Conservation (phyloP, 2,113 vertebrate species). For the Axis porcinus region DNA sequence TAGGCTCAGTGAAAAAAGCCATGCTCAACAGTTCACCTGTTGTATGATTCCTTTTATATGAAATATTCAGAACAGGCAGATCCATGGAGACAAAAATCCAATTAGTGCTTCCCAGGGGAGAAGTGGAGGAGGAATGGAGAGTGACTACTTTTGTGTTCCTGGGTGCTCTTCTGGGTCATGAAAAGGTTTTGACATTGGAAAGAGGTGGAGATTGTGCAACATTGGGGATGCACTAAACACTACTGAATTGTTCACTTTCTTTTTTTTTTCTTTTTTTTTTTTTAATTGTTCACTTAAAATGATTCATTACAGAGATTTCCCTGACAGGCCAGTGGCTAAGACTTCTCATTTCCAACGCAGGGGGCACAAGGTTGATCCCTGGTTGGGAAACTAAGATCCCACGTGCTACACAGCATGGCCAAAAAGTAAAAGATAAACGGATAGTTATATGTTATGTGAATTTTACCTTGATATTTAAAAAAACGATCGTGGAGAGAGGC, state of each 20-base stretch:
- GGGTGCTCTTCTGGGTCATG: not conserved
- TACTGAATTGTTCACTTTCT: not conserved
- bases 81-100: not conserved
- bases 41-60: not conserved
- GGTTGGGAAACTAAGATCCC: not conserved
- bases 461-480: not conserved
- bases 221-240: not conserved
- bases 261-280: too few relatives aligned
- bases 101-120: not conserved
- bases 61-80: not conserved
- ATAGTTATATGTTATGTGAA: not conserved
- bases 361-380: not conserved
- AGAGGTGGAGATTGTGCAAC: not conserved
- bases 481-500: not conserved
- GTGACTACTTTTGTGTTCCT: not conserved
- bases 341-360: not conserved
- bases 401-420: not conserved
- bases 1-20: not conserved
- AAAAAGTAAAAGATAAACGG: rapidly evolving
- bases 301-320: not conserved
- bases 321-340: not conserved
- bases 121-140: not conserved
- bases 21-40: not conserved
- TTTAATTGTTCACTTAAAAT: not conserved
- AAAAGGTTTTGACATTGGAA: not conserved